phyloP scores from a whole-genome alignment of 2,888 invertebrate genomes.

The Hipparchia sbordonii region DNA sequence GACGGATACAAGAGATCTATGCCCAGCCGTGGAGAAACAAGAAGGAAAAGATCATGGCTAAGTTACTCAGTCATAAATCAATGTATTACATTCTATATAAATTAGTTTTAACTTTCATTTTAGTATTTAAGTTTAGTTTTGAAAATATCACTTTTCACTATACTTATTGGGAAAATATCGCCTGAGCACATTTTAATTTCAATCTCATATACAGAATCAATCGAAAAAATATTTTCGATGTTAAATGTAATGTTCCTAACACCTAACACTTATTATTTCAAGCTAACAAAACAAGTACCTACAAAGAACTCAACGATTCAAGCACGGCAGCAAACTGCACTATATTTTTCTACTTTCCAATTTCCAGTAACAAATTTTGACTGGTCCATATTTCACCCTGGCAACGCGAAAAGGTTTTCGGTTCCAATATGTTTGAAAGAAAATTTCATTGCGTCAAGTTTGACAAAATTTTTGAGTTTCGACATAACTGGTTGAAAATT shows the following conservation, averaged over 20 bases:
- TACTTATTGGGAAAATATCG: too few species aligned
- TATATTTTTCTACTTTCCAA: constrained; percentile 17
- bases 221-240: background rate
- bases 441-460: background rate
- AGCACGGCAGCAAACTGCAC: constrained; percentile 11
- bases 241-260: constrained; percentile 3
- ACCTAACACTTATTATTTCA: background rate
- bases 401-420: constrained; percentile 1
- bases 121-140: too few species aligned
- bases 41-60: too few species aligned
- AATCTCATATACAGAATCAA: background rate
- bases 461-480: background rate
- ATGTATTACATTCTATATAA: too few species aligned
- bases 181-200: too few species aligned
- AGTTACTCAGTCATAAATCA: too few species aligned
- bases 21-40: too few species aligned
- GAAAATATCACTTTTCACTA: too few species aligned
- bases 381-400: constrained; percentile 18
- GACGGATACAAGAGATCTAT: too few species aligned
- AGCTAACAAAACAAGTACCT: constrained; percentile 4
- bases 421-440: constrained; percentile 3
- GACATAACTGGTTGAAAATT: background rate
- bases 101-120: too few species aligned
- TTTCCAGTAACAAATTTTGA: constrained; percentile 21
- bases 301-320: constrained; percentile 1